Evolutionary conservation across 1,140 invertebrate species (phyloP).

Genomic region (Fopius arisanus): DNA sequence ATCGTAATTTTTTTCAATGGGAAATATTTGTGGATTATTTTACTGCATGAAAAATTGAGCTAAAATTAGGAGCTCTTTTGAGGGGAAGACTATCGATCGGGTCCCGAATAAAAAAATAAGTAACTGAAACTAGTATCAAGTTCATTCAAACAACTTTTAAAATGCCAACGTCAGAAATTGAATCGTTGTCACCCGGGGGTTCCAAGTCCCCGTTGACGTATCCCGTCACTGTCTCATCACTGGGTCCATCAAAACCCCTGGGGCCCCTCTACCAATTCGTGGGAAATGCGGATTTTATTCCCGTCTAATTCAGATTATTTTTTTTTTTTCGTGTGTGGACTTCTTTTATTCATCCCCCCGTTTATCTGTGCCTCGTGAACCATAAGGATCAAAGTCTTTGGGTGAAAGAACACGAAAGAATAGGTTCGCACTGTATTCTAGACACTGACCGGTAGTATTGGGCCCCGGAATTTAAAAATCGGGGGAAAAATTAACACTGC

Average conservation of each 20-base stretch:
- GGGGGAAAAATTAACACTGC: conserved; percentile 7
- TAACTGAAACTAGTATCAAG: neutral
- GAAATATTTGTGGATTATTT: too few species aligned
- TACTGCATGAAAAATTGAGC: too few species aligned
- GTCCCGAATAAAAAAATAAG: neutral
- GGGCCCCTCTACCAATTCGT: neutral
- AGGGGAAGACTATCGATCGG: neutral
- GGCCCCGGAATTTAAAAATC: conserved; percentile 4
- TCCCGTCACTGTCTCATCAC: neutral
- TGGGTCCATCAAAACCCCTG: neutral
- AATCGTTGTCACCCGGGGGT: neutral
- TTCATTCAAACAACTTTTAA: neutral
- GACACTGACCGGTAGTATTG: conserved; percentile 43
- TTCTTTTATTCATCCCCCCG: neutral
- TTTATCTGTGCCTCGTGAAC: neutral
- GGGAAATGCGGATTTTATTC: conserved; percentile 32
- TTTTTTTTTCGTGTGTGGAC: neutral
- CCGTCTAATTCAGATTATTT: conserved; percentile 11
- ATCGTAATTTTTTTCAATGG: too few species aligned
- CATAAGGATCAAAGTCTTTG: neutral
- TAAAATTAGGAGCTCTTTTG: too few species aligned
- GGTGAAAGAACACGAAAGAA: conserved; percentile 12
- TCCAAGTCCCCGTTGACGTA: neutral
- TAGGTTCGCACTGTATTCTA: conserved; percentile 20
- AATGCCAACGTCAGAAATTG: neutral